A percentile compares a stretch with the other conserved stretches of the same genome.
phyloP scores from a whole-genome alignment of 2,888 invertebrate species.

The Pogonocherus hispidulus region DNA sequence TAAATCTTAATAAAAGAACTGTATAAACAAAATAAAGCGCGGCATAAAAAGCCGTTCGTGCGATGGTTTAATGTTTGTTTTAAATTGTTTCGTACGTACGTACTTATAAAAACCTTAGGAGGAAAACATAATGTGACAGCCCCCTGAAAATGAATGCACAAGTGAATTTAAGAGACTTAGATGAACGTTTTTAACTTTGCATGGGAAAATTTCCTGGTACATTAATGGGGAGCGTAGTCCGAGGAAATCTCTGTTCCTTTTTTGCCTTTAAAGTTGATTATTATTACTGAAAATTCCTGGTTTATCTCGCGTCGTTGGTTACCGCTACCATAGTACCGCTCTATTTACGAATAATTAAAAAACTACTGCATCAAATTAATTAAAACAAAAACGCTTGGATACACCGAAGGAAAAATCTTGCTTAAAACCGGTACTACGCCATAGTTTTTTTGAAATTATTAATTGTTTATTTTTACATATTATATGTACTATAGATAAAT shows the following conservation, averaged over 20 bases:
- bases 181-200: constrained; percentile 14
- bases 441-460: too few relatives aligned
- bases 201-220: neutral
- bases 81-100: constrained; percentile 25
- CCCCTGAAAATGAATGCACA: constrained; percentile 16
- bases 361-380: too few relatives aligned
- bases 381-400: too few relatives aligned
- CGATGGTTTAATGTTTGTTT: constrained; percentile 29
- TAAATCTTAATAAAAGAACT: constrained; percentile 28
- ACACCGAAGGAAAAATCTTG: too few relatives aligned
- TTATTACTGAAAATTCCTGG: too few relatives aligned
- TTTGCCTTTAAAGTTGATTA: neutral
- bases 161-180: constrained; percentile 11
- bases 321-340: too few relatives aligned
- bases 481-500: too few relatives aligned
- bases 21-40: constrained; percentile 24
- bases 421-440: too few relatives aligned
- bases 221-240: neutral
- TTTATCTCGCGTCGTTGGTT: neutral
- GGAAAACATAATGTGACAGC: constrained; percentile 25
- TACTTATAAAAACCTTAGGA: constrained; percentile 20
- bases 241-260: neutral
- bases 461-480: too few relatives aligned
- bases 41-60: constrained; percentile 17
- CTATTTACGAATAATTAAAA: too few relatives aligned